Base-by-base conservation (phyloP, 2,113 vertebrate genomes). In the Misgurnus anguillicaudatus region DNA sequence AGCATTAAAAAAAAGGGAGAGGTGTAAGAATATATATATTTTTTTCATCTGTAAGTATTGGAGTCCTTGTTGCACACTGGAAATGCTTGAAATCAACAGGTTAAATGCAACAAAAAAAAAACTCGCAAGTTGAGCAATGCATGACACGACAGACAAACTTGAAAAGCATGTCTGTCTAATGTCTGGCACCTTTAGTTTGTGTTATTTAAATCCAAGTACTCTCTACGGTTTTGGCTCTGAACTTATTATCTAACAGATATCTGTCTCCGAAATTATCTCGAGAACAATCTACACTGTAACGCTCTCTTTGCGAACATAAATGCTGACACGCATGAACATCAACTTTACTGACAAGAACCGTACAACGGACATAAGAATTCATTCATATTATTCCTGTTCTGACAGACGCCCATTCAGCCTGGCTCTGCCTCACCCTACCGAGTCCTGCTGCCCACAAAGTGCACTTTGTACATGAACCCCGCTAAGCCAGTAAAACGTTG, bases 401-500 rank as follows among this genome's bases (percentile, higher is more conserved):
- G 58, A 69, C 65, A 74, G 83, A 84, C 86, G 83, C 85, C 83
- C 85, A 85, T 86, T 87, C 87, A 83, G 76, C 69, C 80, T 81
- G 87, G 87, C 90, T 90, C 85, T 77, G 84, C 75, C 87, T 84
- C 85, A 83, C 86, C 80, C 75, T 60, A 87, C 80, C 69, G 82
- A 87, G 84, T 81, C 81, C 61, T 62, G 79, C 81, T 10, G 48
- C 71, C n/a, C 55, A 91, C 85, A 92, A 91, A 88, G 89, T 85
- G 83, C 0, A 84, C 90, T 90, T 89, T 93, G 89, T 91, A 83
- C 69, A 5, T 16, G 60, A 16, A 74, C 58, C 41, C 86, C 80
- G 83, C 64, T 85, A 73, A 75, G 57, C 79, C 69, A 82, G 85
- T 91, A 91, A 91, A 91, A 90, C 87, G 84, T 88, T 88, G 88